Evolutionary conservation across 1,140 invertebrate species (phyloP), one percentile per base, ranked within the genome.

Genomic region (Tribolium castaneum): DNA sequence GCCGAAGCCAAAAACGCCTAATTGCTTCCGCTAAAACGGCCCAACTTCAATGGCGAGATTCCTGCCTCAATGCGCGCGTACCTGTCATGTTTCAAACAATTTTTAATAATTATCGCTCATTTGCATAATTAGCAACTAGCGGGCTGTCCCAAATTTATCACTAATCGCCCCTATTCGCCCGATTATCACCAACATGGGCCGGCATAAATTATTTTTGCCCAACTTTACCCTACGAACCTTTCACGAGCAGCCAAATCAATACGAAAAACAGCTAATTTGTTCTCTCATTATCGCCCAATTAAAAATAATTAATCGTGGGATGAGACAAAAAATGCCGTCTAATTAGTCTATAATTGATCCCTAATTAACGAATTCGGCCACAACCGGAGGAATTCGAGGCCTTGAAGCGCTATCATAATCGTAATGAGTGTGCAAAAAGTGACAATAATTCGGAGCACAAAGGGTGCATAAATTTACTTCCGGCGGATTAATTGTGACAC

Each of bases 341-440:
- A 73, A 78, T 73, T 78, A 73, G 76, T 73, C 13, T 71, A 74
- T 56, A 73, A 78, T 78, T 73, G 70, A 16, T 52, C 16, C 45
- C 49, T 73, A 73, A 73, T 78, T 78, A 78, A 54, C 14, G 52
- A 19, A 12, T 19, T 54, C 16, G 16, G 16, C 16, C 16, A 19
- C 16, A 19, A 19, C 16, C 16, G 16, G 4, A 54, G 52, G 14
- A 54, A 54, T 12, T 54, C 16, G 7, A 25, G 13, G 16, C 52
- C 22, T 25, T 19, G 14, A 51, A 51, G 9, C 16, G 2, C 9
- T 51, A 51, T 54, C 13, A 25, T 25, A 12, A 54, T 54, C 13
- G n/a, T 45, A 10, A 45, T 45, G 2, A 45, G n/a, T 45, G 39
- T 45, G 39, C 39, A 45, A 45, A 45, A 45, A 45, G 39, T 45